Percentiles rank a stretch among this genome's conserved stretches.
These are phyloP conservation scores for Diloba caeruleocephala DNA, from an alignment of 2,888 invertebrate species.

Conservation along the genomic window DNA sequence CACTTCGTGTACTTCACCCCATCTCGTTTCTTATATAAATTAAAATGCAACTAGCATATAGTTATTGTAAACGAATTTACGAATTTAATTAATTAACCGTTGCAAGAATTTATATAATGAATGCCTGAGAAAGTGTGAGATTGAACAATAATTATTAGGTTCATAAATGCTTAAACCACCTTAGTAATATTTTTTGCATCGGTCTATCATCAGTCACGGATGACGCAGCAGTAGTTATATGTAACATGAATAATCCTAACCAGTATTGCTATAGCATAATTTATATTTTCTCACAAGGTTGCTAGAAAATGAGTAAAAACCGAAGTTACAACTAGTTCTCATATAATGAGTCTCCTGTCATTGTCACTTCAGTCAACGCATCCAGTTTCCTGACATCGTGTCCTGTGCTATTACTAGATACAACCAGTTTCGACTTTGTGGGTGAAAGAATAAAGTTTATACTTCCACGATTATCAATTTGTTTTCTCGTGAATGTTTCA, in stretches of 20 bases:
- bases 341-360: conserved; percentile 64
- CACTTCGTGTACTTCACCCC: too few relatives aligned
- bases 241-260: conserved; percentile 44
- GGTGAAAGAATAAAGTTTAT: neutral
- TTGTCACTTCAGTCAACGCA: conserved; percentile 59
- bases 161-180: conserved; percentile 40
- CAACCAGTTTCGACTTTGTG: conserved; percentile 11
- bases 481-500: conserved; percentile 14
- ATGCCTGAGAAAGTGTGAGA: conserved; percentile 39
- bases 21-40: too few relatives aligned
- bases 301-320: conserved; percentile 48
- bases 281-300: conserved; percentile 50
- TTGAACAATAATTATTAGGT: conserved; percentile 36
- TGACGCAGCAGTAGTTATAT: conserved; percentile 42
- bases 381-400: conserved; percentile 44
- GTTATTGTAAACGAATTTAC: too few relatives aligned
- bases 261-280: conserved; percentile 32
- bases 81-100: neutral
- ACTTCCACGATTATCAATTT: conserved; percentile 13
- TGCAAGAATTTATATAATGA: conserved; percentile 10
- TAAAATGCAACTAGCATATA: neutral
- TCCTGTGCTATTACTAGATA: conserved; percentile 10
- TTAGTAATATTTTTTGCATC: conserved; percentile 26
- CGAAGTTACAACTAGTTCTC: conserved; percentile 58
- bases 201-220: conserved; percentile 43